These are phyloP conservation scores for Catharus bicknelli DNA, from an alignment of 2,113 vertebrate species.

Conservation along the genomic window DNA sequence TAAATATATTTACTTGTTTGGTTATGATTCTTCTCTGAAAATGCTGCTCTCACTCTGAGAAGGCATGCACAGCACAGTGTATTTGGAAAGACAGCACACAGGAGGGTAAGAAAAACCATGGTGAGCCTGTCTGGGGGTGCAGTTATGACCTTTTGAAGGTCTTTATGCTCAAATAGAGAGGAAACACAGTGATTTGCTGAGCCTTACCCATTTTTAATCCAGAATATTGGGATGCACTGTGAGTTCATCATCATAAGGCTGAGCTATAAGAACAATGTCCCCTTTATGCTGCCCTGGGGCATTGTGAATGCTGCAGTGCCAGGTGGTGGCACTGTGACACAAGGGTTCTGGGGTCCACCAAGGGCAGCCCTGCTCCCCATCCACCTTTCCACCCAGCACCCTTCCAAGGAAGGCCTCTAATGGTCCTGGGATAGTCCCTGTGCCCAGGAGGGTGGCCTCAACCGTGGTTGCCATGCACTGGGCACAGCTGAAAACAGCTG, in stretches of 20 bases:
- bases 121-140: background rate
- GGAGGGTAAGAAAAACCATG: background rate
- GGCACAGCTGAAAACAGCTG: background rate
- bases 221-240: background rate
- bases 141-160: background rate
- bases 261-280: background rate
- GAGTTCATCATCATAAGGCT: background rate
- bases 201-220: background rate
- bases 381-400: background rate
- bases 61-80: background rate
- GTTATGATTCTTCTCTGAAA: background rate
- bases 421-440: background rate
- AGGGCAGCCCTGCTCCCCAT: background rate
- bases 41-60: background rate
- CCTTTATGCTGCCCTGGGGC: background rate
- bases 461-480: fast-evolving
- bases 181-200: background rate
- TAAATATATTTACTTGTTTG: background rate
- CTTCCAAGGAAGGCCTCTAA: background rate
- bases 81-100: background rate
- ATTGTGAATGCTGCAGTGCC: background rate
- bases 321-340: background rate
- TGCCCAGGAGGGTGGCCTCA: background rate
- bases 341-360: fast-evolving
- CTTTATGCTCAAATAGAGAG: background rate